Conservation (phyloP, 1,140 invertebrate genomes). For the Danaus plexippus region DNA sequence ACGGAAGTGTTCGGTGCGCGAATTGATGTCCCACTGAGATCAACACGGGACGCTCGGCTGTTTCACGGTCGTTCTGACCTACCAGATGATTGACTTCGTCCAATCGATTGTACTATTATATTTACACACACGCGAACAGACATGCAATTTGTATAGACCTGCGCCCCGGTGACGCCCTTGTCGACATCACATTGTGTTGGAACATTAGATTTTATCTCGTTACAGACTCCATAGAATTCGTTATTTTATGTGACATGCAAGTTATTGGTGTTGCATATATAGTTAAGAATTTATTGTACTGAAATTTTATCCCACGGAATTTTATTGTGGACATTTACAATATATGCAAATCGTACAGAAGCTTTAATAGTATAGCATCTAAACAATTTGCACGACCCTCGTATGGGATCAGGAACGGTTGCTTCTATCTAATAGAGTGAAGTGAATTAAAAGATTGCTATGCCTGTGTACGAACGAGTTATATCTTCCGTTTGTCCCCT, state of each 20-base stretch:
- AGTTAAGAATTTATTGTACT: neutral
- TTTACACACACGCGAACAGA: conserved; percentile 39
- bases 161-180: conserved; percentile 44
- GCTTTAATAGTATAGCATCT: conserved; percentile 11
- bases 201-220: conserved; percentile 33
- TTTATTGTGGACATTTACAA: neutral
- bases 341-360: neutral
- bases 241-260: conserved; percentile 24
- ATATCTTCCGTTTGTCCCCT: conserved; percentile 27
- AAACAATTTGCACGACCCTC: conserved; percentile 18
- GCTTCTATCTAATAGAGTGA: conserved; percentile 36
- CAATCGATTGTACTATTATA: conserved; percentile 65
- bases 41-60: conserved; percentile 39
- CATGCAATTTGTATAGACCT: conserved; percentile 36
- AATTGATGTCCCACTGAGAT: conserved; percentile 49
- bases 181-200: conserved; percentile 38
- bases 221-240: conserved; percentile 15
- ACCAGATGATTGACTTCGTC: conserved; percentile 64
- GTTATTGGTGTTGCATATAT: conserved; percentile 14
- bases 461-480: conserved; percentile 28
- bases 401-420: conserved; percentile 17
- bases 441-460: conserved; percentile 46
- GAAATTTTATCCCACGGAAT: conserved; percentile 13
- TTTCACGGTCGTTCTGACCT: conserved; percentile 66
- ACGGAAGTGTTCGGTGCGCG: conserved; percentile 51